Evolutionary conservation across 2,888 invertebrate species (phyloP), one percentile per base, ranked within the genome.

Genomic region (Trypoxylon attenuatum): DNA sequence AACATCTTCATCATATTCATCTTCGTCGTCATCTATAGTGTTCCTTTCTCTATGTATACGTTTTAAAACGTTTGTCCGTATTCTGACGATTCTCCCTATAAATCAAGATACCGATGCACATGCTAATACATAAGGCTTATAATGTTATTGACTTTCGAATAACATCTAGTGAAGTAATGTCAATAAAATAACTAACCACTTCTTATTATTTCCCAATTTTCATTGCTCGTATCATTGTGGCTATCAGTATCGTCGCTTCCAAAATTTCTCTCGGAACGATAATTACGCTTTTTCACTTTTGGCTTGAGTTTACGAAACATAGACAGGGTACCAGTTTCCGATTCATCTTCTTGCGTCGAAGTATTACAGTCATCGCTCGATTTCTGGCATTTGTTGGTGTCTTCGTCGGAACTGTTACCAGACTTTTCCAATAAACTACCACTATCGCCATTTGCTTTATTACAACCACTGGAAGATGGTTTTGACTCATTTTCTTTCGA

Each of bases 241-340:
- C 58, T 66, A 10, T 77, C 76, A 8, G 46, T 50, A 33, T 43
- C 38, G 39, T 78, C 78, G 22, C 55, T 68, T 8, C n/a, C 43
- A 38, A 54, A 50, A 39, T 50, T 58, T 46, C 67, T 75, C 60
- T 78, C 79, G 29, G 57, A 67, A 8, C 82, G 77, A 61, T 83
- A 84, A 69, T 81, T 83, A 49, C 84, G 80, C 19, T 77, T 80
- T 39, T 79, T 82, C 2, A 78, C 55, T 67, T 76, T 81, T 5
- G 77, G 76, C 54, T 79, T 78, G 2, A 76, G 60, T 57, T 78
- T 83, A 29, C 69, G 62, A 59, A 82, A 80, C 22, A 57, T 72
- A 3, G 71, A 16, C 13, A 60, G 45, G n/a, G 54, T 71, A 8
- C 27, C 66, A 47, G n/a, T 57, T 13, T 21, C 16, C 33, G 15